Evolutionary conservation across 1,140 invertebrate species (phyloP), one percentile per base, ranked within the genome.

Genomic region (Diuraphis noxia): DNA sequence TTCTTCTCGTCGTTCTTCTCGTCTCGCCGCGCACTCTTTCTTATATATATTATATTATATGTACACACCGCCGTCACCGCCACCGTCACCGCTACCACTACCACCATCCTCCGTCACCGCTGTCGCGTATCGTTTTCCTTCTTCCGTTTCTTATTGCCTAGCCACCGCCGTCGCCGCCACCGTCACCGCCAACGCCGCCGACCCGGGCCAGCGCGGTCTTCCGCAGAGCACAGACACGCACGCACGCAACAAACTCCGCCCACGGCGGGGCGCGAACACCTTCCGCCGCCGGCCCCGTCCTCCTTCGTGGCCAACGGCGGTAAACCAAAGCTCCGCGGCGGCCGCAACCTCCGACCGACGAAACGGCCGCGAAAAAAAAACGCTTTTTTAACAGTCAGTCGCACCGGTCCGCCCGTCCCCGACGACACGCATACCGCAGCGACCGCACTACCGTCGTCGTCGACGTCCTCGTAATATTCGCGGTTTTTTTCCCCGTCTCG

Each of bases 341-440:
- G 46, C 63, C 92, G 84, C 89, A 91, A 91, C 89, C 89, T 91
- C 89, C 89, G 40, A 92, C 92, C 91, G 56, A 89, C 36, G 36
- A 41, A 89, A 56, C 63, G 40, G 88, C 88, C 89, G 89, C 89
- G 89, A 72, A 72, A 79, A 79, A 89, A 89, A 89, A 88, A 81
- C 43, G n/a, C 77, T 91, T 91, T 91, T 91, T 91, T 49, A 89
- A 82, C 89, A 91, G 89, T 91, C 89, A 91, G 89, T 91, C 89
- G 89, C 77, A 43, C 34, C 89, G 43, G 89, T 91, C 89, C 89
- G 89, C 89, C 77, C 72, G 89, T 82, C 77, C 72, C 41, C 43
- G 89, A 91, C 89, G 86, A 63, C 49, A 63, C 86, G 86, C 86
- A 38, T 72, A 23, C 21, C 63, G 19, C n/a, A 30, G 38, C 25